Conservation (phyloP, 2,797 vertebrate species). For the Lagodon rhomboides region DNA sequence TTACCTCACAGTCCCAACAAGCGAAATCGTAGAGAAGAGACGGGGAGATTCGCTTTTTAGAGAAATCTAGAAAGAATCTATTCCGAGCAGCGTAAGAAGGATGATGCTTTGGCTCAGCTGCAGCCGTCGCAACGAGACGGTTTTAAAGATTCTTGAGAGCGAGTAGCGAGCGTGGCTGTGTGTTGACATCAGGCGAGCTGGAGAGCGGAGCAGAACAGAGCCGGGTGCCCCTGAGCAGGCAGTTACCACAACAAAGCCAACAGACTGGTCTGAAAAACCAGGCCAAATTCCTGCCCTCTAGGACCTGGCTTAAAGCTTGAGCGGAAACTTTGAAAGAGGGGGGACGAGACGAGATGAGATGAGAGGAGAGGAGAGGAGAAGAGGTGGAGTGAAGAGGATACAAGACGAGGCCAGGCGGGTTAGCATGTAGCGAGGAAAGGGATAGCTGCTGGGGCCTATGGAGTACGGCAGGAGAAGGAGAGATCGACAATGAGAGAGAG, state of each 20-base stretch:
- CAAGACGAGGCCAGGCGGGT: slow-evolving; percentile 68
- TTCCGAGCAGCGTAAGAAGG: slow-evolving; percentile 25
- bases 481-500: slow-evolving; percentile 60
- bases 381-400: slow-evolving; percentile 79
- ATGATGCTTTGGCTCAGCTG: slow-evolving; percentile 43
- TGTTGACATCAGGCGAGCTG: slow-evolving; percentile 76
- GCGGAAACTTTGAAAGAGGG: slow-evolving; percentile 79
- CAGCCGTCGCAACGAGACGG: slow-evolving; percentile 61
- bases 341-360: slow-evolving; percentile 62
- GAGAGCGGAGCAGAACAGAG: slow-evolving; percentile 72
- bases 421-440: slow-evolving; percentile 61
- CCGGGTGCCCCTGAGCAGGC: slow-evolving; percentile 79
- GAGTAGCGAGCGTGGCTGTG: slow-evolving; percentile 64
- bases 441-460: slow-evolving; percentile 75
- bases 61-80: slow-evolving; percentile 25
- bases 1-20: slow-evolving; percentile 45
- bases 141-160: slow-evolving; percentile 64
- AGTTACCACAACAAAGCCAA: slow-evolving; percentile 84
- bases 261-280: slow-evolving; percentile 80
- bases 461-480: slow-evolving; percentile 63
- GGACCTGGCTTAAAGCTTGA: slow-evolving; percentile 81
- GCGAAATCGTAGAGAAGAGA: slow-evolving; percentile 19
- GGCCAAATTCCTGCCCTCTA: slow-evolving; percentile 85
- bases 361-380: slow-evolving; percentile 53
- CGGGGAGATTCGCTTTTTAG: neutral